Evolutionary conservation across 1,140 invertebrate genomes (phyloP), one percentile per base, ranked within the genome.

Genomic region (Drosophila hydei): DNA sequence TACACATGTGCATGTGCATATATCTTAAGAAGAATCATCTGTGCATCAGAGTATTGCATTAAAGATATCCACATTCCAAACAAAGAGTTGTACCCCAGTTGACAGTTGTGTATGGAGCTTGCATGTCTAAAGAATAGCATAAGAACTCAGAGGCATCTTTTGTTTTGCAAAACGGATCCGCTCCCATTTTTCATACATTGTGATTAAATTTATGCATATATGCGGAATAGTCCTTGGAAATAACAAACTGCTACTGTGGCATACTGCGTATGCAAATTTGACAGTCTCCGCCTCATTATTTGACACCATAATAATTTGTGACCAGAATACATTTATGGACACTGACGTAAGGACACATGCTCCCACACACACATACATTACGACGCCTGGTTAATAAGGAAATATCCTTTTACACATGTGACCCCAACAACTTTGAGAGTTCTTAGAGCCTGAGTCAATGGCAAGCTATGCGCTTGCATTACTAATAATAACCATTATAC

Each of bases 361-460:
- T 36, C 48, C 27, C 54, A 48, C 25, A 42, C 65, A 21, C 21
- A 23, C 27, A 3, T 30, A 12, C 42, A 54, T n/a, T n/a, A n/a
- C 43, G 64, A 18, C 48, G 59, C 58, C 50, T 69, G 65, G 74
- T 79, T 89, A 89, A 89, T 89, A 89, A 89, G 85, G 87, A 89
- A 89, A 89, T 89, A 89, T 89, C 80, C 77, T 85, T 89, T 89
- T 90, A 85, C 83, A 88, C 65, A 85, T 85, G 77, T 85, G 85
- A 89, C 85, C 85, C 87, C 85, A 89, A 89, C 89, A 81, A 76
- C 79, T 81, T 89, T 60, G 51, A 59, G 33, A 88, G 79, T 83
- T 89, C 78, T 80, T 79, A 64, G 67, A 68, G 55, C 63, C 61
- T 56, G 75, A 81, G 68, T 21, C 43, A 69, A 68, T 68, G 64